Percentiles rank a stretch among this genome's conserved stretches.
phyloP scores from a whole-genome alignment of 1,140 invertebrate genomes.

The Akabosia matsudoensis region DNA sequence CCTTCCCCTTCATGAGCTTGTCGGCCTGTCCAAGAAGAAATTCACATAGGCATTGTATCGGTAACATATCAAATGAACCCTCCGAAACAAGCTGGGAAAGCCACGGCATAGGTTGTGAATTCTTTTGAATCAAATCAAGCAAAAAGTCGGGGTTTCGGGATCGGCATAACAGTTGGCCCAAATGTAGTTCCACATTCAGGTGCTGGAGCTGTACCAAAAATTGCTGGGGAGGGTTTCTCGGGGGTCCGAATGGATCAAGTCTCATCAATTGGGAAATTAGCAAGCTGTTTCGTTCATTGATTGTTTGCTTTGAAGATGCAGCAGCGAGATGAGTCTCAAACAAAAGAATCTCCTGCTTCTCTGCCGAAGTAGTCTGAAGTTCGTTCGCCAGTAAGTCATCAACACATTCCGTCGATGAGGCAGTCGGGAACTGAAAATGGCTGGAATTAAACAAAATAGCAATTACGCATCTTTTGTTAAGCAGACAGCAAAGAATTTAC shows the following conservation, averaged over 20 bases:
- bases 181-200: constrained; percentile 70
- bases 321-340: constrained; percentile 91
- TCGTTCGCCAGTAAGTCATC: constrained; percentile 64
- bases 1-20: constrained; percentile 38
- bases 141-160: constrained; percentile 88
- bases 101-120: constrained; percentile 93
- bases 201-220: constrained; percentile 77
- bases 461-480: background rate
- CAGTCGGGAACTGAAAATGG: constrained; percentile 70
- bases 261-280: constrained; percentile 69
- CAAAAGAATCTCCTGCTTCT: constrained; percentile 80
- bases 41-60: constrained; percentile 93
- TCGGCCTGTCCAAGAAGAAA: constrained; percentile 73
- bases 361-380: constrained; percentile 66
- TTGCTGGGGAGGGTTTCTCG: constrained; percentile 70
- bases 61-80: constrained; percentile 56
- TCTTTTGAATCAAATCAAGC: constrained; percentile 84
- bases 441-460: constrained; percentile 51
- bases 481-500: background rate
- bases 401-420: constrained; percentile 59
- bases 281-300: constrained; percentile 85
- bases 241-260: constrained; percentile 77
- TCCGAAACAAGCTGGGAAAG: constrained; percentile 77
- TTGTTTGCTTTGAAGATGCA: constrained; percentile 75
- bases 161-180: constrained; percentile 86